Evolutionary conservation across 2,888 invertebrate genomes (phyloP), one percentile per base, ranked within the genome.

Genomic region (Alentia gelatinosa): DNA sequence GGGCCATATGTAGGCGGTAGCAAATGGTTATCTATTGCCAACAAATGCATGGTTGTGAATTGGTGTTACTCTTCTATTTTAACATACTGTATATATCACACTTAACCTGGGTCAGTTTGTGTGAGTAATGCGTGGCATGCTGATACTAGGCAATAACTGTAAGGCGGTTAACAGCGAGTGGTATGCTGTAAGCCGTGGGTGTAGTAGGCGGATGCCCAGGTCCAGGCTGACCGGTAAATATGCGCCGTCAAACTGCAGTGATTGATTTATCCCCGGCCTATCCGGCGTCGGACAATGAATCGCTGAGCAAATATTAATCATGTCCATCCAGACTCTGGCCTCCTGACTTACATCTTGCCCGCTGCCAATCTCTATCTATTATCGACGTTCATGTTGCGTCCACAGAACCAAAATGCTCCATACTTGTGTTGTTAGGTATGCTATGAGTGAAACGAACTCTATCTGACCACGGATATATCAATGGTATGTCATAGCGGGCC

Each of bases 261-360:
- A 79, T 79, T 79, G 79, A 79, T 79, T 79, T 79, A 39, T 39
- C 15, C n/a, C 79, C 4, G 39, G 37, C 79, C 39, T 23, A 79
- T 37, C 37, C 79, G 39, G 35, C 37, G 23, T 23, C 79, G 39
- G 79, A 79, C 79, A 79, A 79, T 79, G 79, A 79, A 35, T 39
- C 79, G 79, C 79, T 79, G 79, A 39, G 39, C 79, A 79, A 79
- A 79, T 39, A 79, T 79, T 39, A 79, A 79, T 79, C 79, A 79
- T 35, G 35, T 39, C 39, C 35, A 79, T 19, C 79, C 19, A 35
- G 79, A 39, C 35, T 39, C 19, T 79, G 79, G 79, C 35, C 79
- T 19, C 39, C 12, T 30, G 68, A 30, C 68, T 68, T 68, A 68
- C 68, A 68, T 33, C 68, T 68, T 68, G 68, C 56, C 56, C 19